Base-by-base conservation (phyloP, 2,113 vertebrate genomes). In the Entelurus aequoreus region DNA sequence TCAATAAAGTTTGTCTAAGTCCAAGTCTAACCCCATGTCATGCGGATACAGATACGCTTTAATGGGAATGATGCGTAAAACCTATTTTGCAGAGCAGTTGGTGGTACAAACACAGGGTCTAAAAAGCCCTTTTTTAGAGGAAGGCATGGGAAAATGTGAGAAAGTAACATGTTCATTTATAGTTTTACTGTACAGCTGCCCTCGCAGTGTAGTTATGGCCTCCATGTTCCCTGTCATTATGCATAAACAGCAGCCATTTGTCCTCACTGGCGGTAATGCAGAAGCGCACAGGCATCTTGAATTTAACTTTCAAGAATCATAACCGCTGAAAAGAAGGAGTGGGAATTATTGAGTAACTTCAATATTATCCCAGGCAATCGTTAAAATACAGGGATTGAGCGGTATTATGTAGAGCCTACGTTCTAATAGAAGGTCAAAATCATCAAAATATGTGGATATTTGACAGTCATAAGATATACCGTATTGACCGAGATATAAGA, bases 201-300 rank as follows among this genome's bases (percentile, higher is more conserved):
- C 52, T 13, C 14, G 7, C 12, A 37, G 38, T 28, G 9, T 56
- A 60, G 21, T 48, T 60, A 48, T 57, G 47, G 28, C 52, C 46
- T 51, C 54, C 46, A 36, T 48, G 15, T 61, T 35, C 46, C 1
- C 21, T 60, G 19, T 55, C 40, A 15, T 65, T 59, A 54, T 12
- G 8, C 19, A 53, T 62, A n/a, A 7, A 47, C 21, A 37, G 14
- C 4, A 36, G 8, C 58, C 46, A 60, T 15, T n/a, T 12, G 55
- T 57, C 60, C 16, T 59, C 14, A n/a, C 12, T 40, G 6, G 38
- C 16, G 60, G 4, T 53, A 44, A 48, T 54, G 37, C 15, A 48
- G 65, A 15, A 14, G 15, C 19, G 2, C 14, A 28, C 10, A 36
- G 5, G 42, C 44, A 40, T 2, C 16, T 8, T 6, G 0, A 19